Evolutionary conservation across 2,113 vertebrate species (phyloP), one percentile per base, ranked within the genome.

Genomic region (Burhinus oedicnemus): DNA sequence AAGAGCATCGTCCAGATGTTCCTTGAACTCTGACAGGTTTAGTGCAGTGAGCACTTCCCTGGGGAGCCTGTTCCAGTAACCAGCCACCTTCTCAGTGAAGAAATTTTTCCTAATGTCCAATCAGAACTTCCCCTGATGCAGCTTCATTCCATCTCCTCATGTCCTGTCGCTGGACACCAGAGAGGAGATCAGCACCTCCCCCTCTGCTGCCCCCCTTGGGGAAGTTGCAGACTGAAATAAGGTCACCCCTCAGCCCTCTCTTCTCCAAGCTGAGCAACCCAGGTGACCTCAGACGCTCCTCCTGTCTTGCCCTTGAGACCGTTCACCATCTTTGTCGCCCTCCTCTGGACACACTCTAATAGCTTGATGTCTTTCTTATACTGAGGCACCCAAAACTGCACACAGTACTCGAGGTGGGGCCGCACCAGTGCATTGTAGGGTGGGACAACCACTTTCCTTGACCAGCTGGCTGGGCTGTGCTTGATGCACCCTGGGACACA

Each of bases 391-490:
- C 26, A 13, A 2, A 38, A 12, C 44, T 38, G n/a, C 57, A 18
- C 20, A 17, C 25, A 45, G 42, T 2, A 38, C 44, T 18, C 0
- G 1, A 30, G 44, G 34, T 17, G 26, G 34, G 34, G 26, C 44
- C 0, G 4, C 57, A 23, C 20, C 5, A 4, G 2, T 9, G 10
- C 40, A 14, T 13, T 12, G 34, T 2, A 8, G 7, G 3, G 11
- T 14, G 44, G 11, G 27, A 61, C 57, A 32, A 3, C 61, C 11
- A 1, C 26, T 15, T 30, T 34, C 15, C 20, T 49, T 2, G 0
- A 30, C 34, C 0, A 0, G 34, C 14, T 3, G 3, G 6, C 15
- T 12, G 1, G 10, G 34, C 57, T 23, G 44, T 38, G 57, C n/a
- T 45, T 11, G 5, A 8, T n/a, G 54, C 9, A 40, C 6, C 17